Base-by-base conservation (phyloP, 1,140 invertebrate genomes). In the Telenomus remus region DNA sequence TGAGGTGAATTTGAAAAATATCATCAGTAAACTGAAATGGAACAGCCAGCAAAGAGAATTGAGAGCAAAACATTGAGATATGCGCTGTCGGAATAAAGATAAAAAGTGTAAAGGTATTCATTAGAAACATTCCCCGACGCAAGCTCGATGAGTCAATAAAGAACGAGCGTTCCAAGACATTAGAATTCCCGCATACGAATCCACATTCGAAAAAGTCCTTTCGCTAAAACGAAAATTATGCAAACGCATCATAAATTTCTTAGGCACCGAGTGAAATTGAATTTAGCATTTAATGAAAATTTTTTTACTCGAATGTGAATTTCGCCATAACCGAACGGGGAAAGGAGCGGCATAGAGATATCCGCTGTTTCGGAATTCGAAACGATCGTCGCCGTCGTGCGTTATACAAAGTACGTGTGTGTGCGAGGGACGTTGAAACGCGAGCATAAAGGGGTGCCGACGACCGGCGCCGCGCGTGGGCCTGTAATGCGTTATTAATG, bases 401-500 rank as follows among this genome's bases (percentile, higher is more conserved):
- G 39, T 74, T 71, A 55, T 64, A 60, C 74, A 47, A n/a, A 57
- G 53, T 77, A 77, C 74, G 65, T 69, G 69, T 80, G 66, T 75
- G 69, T 66, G 68, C 55, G 27, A 75, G 66, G 73, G 73, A 70
- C 51, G 73, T 73, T 73, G 78, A 70, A 70, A 75, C 70, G 73
- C 68, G 74, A 73, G 78, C 79, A 82, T 82, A 82, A 80, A 80
- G 79, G 77, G 79, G 78, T 76, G 78, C 55, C 64, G 65, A 69
- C 79, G 61, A 27, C 76, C 60, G 79, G 74, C 74, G 73, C 66
- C 65, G 65, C 77, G 75, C 82, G 74, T 80, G 82, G 75, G 81
- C 86, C 86, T 89, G 87, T 90, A 90, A 91, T 91, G 89, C 88
- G 89, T 89, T 90, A 91, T 90, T 91, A 90, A 91, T 91, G 90